Conservation (phyloP, 2,888 invertebrate genomes). For the Meloe dianella region DNA sequence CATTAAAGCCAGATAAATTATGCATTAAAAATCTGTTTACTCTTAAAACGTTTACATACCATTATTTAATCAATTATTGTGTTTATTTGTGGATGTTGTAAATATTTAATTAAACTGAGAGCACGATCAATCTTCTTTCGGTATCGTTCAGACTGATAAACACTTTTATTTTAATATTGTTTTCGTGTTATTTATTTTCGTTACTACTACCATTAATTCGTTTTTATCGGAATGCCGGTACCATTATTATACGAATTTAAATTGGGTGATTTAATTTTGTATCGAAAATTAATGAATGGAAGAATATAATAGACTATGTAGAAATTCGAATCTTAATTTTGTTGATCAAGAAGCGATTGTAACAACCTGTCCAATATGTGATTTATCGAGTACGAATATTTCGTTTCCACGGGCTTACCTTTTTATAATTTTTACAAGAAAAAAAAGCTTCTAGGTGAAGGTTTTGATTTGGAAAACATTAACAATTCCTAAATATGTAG, state of each 20-base stretch:
- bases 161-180: background rate
- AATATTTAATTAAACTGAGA: conserved; percentile 2
- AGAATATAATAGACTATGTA: too few species aligned
- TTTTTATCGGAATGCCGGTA: background rate
- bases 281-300: too few species aligned
- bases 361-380: too few species aligned
- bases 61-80: background rate
- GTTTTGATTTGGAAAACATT: too few species aligned
- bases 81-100: background rate
- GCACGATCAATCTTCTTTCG: background rate
- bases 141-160: background rate
- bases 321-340: too few species aligned
- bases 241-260: background rate
- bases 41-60: background rate
- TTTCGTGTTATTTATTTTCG: background rate
- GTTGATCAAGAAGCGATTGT: too few species aligned
- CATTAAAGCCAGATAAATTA: background rate
- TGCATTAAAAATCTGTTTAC: background rate
- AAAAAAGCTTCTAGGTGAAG: too few species aligned
- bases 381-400: too few species aligned
- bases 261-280: background rate
- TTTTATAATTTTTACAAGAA: too few species aligned
- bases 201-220: background rate
- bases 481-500: too few species aligned
- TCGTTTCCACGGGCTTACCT: too few species aligned